Percentiles rank a stretch among this genome's conserved stretches.
These are phyloP conservation scores for Eupeodes corollae DNA, from an alignment of 1,140 invertebrate genomes.

Conservation along the genomic window DNA sequence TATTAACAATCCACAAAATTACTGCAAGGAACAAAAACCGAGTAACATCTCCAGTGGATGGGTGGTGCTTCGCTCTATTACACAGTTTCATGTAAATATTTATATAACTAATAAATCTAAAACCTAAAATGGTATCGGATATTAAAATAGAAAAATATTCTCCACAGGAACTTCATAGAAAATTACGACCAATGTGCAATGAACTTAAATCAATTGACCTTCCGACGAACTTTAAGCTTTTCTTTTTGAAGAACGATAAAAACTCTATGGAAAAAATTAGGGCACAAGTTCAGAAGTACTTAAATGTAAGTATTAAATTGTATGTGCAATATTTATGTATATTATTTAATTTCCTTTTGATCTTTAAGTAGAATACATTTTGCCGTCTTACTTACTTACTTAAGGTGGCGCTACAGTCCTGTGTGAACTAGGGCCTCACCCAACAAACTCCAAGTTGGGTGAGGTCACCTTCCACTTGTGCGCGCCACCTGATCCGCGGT, in stretches of 20 bases:
- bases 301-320: slow-evolving; percentile 50
- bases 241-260: slow-evolving; percentile 67
- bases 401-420: too few species aligned
- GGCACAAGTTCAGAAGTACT: slow-evolving; percentile 70
- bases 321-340: too few species aligned
- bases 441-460: too few species aligned
- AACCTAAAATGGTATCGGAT: too few species aligned
- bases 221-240: slow-evolving; percentile 66
- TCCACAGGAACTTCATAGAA: slow-evolving; percentile 65
- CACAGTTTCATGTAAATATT: slow-evolving; percentile 57
- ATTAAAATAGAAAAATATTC: neutral
- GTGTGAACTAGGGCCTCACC: too few species aligned
- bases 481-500: too few species aligned
- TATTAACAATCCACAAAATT: slow-evolving; percentile 28
- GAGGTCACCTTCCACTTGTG: too few species aligned
- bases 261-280: slow-evolving; percentile 71
- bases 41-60: slow-evolving; percentile 65
- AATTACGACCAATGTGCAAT: slow-evolving; percentile 67
- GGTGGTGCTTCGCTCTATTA: slow-evolving; percentile 70
- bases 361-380: too few species aligned
- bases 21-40: slow-evolving; percentile 39
- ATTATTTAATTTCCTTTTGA: too few species aligned
- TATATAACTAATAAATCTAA: neutral
- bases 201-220: slow-evolving; percentile 70
- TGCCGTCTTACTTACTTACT: too few species aligned